Percentiles rank a stretch among this genome's conserved stretches.
Evolutionary conservation across 2,113 vertebrate genomes (phyloP).

Genomic region (Climacteris rufus): DNA sequence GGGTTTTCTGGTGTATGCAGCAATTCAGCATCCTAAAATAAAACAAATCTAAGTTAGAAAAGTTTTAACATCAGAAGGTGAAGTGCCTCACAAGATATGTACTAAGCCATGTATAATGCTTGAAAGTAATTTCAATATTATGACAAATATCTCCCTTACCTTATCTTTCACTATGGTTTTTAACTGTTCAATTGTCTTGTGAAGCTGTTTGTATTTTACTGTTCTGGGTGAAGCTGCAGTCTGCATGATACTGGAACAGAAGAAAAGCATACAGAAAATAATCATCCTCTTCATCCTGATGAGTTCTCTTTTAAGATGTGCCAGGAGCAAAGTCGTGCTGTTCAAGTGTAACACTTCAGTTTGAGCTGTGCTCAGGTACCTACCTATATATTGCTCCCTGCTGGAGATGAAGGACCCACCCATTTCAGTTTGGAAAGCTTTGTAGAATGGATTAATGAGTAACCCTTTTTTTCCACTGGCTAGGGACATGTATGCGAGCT

Average conservation of each 20-base stretch:
- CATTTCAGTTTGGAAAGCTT: conserved; percentile 88
- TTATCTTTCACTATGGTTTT: conserved; percentile 47
- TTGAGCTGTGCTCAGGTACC: conserved; percentile 75
- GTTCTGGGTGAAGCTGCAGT: neutral
- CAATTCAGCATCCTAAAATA: conserved; percentile 62
- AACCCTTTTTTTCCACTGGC: conserved; percentile 95
- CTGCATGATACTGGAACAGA: conserved; percentile 26
- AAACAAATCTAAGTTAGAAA: conserved; percentile 58
- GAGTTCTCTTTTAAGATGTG: neutral
- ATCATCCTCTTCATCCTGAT: conserved; percentile 64
- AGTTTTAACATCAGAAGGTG: neutral
- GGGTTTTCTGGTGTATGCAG: conserved; percentile 67
- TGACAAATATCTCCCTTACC: conserved; percentile 42
- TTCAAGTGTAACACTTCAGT: conserved; percentile 57
- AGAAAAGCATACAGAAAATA: conserved; percentile 57
- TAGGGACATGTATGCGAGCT: conserved; percentile 73
- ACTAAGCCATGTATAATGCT: neutral
- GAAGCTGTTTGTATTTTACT: conserved; percentile 44
- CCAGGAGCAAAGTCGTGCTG: conserved; percentile 51
- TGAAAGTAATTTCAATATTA: neutral
- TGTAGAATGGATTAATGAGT: conserved; percentile 89
- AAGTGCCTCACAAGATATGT: neutral
- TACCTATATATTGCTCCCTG: conserved; percentile 91
- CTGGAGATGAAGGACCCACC: conserved; percentile 86
- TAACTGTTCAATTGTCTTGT: conserved; percentile 26